Evolutionary conservation across 2,888 invertebrate genomes (phyloP).

Genomic region (Agrochola circellaris): DNA sequence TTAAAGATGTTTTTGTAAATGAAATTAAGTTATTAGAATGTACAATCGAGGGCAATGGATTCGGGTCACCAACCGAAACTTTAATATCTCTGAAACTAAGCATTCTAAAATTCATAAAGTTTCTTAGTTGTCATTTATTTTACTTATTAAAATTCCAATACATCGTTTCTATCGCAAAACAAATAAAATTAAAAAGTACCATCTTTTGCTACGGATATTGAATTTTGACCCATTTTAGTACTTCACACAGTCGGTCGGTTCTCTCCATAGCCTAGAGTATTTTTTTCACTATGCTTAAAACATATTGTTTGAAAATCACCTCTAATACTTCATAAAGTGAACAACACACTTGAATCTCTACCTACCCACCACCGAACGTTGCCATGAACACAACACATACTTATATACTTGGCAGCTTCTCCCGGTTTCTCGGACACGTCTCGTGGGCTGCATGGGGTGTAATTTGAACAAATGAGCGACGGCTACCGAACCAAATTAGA

Average conservation of each 20-base stretch:
- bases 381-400: constrained; percentile 56
- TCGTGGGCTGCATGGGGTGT: constrained; percentile 70
- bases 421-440: constrained; percentile 70
- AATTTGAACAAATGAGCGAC: constrained; percentile 92
- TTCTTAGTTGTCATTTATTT: neutral
- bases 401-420: constrained; percentile 61
- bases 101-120: neutral
- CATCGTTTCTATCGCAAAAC: neutral
- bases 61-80: neutral
- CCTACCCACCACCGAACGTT: constrained; percentile 23
- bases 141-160: neutral
- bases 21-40: neutral
- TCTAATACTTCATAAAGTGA: neutral
- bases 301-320: neutral
- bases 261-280: neutral
- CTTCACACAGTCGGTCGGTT: neutral
- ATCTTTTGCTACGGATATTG: neutral
- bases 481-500: constrained; percentile 92
- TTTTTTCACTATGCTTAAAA: too few relatives aligned
- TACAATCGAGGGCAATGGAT: neutral
- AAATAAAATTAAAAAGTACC: too few relatives aligned
- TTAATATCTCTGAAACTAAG: neutral
- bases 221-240: neutral
- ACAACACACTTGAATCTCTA: constrained; percentile 7
- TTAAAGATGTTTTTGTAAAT: neutral